phyloP scores from a whole-genome alignment of 2,888 invertebrate genomes.

The Habroteleia sp. region DNA sequence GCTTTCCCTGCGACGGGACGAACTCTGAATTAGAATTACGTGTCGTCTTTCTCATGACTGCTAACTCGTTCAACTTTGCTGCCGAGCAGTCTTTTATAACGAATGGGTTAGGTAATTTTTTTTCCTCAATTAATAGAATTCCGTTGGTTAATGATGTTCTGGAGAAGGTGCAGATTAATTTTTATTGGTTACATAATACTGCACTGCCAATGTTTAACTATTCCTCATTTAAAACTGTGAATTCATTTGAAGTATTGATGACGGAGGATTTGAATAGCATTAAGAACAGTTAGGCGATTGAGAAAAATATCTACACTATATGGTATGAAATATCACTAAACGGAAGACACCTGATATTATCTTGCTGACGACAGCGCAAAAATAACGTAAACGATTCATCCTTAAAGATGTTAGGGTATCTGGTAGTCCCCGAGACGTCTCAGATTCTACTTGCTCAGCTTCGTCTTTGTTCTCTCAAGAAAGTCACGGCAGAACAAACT shows the following conservation, averaged over 20 bases:
- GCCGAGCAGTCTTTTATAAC: background rate
- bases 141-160: no score
- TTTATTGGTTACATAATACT: no score
- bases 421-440: slow-evolving; percentile 42
- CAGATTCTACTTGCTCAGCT: slow-evolving; percentile 56
- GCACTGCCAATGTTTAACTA: no score
- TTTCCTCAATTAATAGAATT: no score
- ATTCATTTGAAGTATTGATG: no score
- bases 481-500: slow-evolving; percentile 49
- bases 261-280: slow-evolving; percentile 2
- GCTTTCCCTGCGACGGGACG: slow-evolving; percentile 31
- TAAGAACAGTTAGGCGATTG: slow-evolving; percentile 12
- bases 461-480: slow-evolving; percentile 49
- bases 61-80: slow-evolving; percentile 17
- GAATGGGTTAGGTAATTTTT: background rate
- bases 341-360: slow-evolving; percentile 51
- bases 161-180: no score
- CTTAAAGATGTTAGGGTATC: slow-evolving; percentile 25
- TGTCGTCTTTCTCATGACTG: slow-evolving; percentile 15
- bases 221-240: no score
- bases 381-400: slow-evolving; percentile 43
- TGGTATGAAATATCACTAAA: slow-evolving; percentile 44
- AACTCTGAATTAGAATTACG: slow-evolving; percentile 26
- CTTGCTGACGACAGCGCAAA: slow-evolving; percentile 40
- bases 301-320: background rate